Evolutionary conservation across 2,888 invertebrate species (phyloP).

Genomic region (Pycnomerus fuliginosus): DNA sequence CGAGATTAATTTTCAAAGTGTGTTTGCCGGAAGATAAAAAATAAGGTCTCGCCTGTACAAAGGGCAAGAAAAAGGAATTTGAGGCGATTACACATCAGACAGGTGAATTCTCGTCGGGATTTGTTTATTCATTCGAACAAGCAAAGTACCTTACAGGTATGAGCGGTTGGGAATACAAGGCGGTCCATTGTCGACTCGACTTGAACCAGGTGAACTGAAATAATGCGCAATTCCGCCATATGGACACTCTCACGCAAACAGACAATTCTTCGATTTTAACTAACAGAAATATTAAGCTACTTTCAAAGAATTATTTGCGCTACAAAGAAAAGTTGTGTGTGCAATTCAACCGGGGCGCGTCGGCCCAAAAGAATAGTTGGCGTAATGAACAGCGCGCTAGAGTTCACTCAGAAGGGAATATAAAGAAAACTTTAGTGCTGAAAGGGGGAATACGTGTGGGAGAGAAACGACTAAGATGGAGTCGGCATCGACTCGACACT

Average conservation of each 20-base stretch:
- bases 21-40: conserved; percentile 37
- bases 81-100: conserved; percentile 25
- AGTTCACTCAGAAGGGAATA: conserved; percentile 48
- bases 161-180: conserved; percentile 31
- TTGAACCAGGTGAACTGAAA: conserved; percentile 32
- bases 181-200: conserved; percentile 32
- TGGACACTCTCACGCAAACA: conserved; percentile 23
- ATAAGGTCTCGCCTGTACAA: conserved; percentile 29
- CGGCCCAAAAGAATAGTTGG: conserved; percentile 48
- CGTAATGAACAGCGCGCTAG: conserved; percentile 48
- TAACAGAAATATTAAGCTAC: conserved; percentile 46
- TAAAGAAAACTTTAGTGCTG: conserved; percentile 51
- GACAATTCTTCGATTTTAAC: conserved; percentile 30
- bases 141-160: conserved; percentile 30
- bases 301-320: conserved; percentile 43
- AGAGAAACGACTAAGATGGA: conserved; percentile 40
- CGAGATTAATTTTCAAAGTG: conserved; percentile 56
- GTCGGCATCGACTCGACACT: conserved; percentile 40
- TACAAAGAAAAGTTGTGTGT: conserved; percentile 26
- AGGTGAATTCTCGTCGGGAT: too few relatives aligned
- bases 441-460: conserved; percentile 45
- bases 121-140: conserved; percentile 15
- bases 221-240: conserved; percentile 10
- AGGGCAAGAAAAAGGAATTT: conserved; percentile 25
- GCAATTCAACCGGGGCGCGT: conserved; percentile 40